Conservation (phyloP, 2,888 invertebrate genomes). For the Barypeithes pellucidus region DNA sequence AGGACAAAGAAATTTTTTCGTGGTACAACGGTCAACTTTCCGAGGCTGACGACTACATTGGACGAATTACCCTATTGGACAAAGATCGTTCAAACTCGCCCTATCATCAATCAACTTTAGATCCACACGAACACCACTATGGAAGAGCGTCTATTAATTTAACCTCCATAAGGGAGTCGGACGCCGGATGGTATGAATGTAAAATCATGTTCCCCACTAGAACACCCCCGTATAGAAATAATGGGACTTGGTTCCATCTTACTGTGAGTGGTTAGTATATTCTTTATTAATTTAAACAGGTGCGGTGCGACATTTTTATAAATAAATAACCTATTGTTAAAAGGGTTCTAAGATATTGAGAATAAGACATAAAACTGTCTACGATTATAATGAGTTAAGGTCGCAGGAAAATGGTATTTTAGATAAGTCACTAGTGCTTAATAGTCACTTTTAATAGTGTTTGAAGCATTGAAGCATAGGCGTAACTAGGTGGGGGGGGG, state of each 20-base stretch:
- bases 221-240: slow-evolving; percentile 86
- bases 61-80: slow-evolving; percentile 80
- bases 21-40: slow-evolving; percentile 84
- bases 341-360: too few relatives aligned
- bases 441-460: too few relatives aligned
- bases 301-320: too few relatives aligned
- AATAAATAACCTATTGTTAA: too few relatives aligned
- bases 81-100: slow-evolving; percentile 48
- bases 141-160: slow-evolving; percentile 87
- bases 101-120: slow-evolving; percentile 21
- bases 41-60: slow-evolving; percentile 80
- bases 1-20: slow-evolving; percentile 87
- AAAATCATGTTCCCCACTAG: slow-evolving; percentile 90
- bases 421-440: too few relatives aligned
- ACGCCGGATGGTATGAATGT: slow-evolving; percentile 95
- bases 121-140: slow-evolving; percentile 58
- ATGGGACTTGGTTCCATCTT: slow-evolving; percentile 92
- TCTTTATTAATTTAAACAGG: too few relatives aligned
- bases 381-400: too few relatives aligned
- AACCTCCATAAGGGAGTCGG: slow-evolving; percentile 89
- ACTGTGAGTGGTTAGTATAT: slow-evolving; percentile 85
- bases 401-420: too few relatives aligned
- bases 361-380: too few relatives aligned
- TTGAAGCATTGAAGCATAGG: too few relatives aligned
- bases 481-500: too few relatives aligned